phyloP scores from a whole-genome alignment of 1,140 invertebrate species.

The Varroa destructor region DNA sequence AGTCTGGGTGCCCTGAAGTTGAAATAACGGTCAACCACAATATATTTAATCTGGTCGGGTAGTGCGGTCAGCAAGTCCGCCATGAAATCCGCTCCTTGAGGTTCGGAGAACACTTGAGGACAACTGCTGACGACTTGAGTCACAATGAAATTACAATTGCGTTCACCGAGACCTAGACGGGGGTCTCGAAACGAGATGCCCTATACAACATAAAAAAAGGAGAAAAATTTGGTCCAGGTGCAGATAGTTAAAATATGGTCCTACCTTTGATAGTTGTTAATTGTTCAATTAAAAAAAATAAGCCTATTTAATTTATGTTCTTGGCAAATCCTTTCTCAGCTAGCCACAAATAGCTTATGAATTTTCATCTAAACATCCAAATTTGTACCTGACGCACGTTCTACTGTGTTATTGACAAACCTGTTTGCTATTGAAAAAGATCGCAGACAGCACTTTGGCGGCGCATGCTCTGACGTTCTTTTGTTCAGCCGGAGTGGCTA shows the following conservation, averaged over 20 bases:
- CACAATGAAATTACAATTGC: slow-evolving; percentile 20
- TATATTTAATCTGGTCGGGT: slow-evolving; percentile 23
- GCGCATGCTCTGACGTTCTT: neutral
- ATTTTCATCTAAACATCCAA: too few relatives aligned
- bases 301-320: too few relatives aligned
- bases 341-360: too few relatives aligned
- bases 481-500: slow-evolving; percentile 11
- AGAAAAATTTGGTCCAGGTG: too few relatives aligned
- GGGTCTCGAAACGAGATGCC: slow-evolving; percentile 1
- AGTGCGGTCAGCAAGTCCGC: slow-evolving; percentile 14
- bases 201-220: neutral
- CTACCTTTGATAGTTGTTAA: too few relatives aligned
- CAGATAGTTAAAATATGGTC: too few relatives aligned
- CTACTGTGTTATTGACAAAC: neutral
- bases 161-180: neutral
- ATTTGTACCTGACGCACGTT: too few relatives aligned
- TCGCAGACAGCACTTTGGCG: neutral
- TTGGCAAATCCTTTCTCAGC: too few relatives aligned
- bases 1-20: neutral
- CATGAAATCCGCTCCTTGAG: slow-evolving; percentile 11
- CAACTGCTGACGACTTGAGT: slow-evolving; percentile 13
- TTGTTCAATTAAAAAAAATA: too few relatives aligned
- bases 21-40: slow-evolving; percentile 16
- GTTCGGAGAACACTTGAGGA: slow-evolving; percentile 11
- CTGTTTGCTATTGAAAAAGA: slow-evolving; percentile 19